These are phyloP conservation scores for Nothocercus julius DNA, from an alignment of 2,113 vertebrate species.

Conservation along the genomic window DNA sequence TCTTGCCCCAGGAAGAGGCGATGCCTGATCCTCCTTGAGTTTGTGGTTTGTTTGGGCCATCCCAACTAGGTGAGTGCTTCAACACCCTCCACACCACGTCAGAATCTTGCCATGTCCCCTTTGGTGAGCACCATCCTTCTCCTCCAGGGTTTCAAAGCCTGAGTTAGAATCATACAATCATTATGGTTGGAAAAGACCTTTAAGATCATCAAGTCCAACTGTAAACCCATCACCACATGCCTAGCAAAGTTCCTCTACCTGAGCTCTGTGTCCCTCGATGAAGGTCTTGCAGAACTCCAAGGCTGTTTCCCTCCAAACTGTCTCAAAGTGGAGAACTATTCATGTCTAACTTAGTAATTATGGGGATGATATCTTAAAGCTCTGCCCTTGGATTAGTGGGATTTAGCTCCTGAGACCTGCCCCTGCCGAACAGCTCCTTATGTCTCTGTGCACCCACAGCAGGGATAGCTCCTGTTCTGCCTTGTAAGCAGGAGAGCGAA, in stretches of 20 bases:
- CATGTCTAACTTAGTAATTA: background rate
- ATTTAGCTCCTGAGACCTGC: conserved; percentile 5
- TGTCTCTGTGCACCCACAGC: background rate
- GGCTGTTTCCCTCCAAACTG: background rate
- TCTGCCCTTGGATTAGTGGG: conserved; percentile 53
- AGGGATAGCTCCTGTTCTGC: background rate
- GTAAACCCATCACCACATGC: no score
- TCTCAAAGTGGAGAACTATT: background rate
- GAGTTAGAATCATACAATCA: no score
- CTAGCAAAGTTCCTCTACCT: no score
- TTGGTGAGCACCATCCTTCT: background rate
- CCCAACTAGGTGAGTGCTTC: background rate
- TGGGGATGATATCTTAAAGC: background rate
- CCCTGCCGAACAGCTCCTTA: conserved; percentile 4
- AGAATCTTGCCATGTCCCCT: background rate
- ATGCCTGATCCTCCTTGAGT: background rate
- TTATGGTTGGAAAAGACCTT: no score
- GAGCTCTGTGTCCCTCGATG: background rate
- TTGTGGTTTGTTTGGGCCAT: background rate
- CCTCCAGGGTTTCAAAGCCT: background rate
- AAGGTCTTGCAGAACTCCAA: background rate
- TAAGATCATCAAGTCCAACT: no score
- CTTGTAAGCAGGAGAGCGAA: background rate
- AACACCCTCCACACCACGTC: background rate
- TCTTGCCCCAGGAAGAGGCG: background rate